Percentiles rank a stretch among this genome's conserved stretches.
Evolutionary conservation across 92 coral and sea anemone species (phyloP).

Genomic region (Zoanthus sansibaricus): DNA sequence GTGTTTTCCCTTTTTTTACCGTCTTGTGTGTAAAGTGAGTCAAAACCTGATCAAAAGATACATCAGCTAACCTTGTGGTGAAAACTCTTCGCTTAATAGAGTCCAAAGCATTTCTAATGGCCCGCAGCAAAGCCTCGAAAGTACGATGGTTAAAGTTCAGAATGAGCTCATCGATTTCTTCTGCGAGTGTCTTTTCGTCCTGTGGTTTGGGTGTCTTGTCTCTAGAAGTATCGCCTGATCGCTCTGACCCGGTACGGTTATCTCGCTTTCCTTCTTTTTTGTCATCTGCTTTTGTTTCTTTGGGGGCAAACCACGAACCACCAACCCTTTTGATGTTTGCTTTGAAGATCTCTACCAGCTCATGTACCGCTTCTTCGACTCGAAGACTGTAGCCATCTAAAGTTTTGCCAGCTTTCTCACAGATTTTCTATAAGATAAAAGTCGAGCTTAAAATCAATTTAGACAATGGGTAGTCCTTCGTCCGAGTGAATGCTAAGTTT

Average conservation of each 20-base stretch:
- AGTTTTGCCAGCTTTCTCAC: conserved; percentile 66
- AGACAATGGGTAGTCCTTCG: background rate
- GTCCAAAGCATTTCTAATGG: conserved; percentile 85
- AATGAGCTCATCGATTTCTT: conserved; percentile 90
- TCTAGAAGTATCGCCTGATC: conserved; percentile 65
- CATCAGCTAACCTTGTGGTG: conserved; percentile 66
- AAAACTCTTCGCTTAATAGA: conserved; percentile 86
- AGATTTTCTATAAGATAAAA: conserved; percentile 68
- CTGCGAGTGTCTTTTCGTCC: conserved; percentile 85
- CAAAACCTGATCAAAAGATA: background rate
- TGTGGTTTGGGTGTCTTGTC: conserved; percentile 83
- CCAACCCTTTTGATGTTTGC: conserved; percentile 74
- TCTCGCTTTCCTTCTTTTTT: conserved; percentile 81
- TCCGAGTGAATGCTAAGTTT: too few relatives aligned
- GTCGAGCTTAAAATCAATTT: background rate
- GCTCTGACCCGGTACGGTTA: conserved; percentile 60
- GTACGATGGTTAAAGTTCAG: conserved; percentile 85
- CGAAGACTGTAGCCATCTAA: conserved; percentile 79
- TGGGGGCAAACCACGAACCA: conserved; percentile 72
- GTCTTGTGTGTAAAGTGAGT: too few relatives aligned
- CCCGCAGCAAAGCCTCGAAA: conserved; percentile 84
- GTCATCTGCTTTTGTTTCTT: conserved; percentile 70
- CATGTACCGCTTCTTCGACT: conserved; percentile 90
- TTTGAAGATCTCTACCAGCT: conserved; percentile 83
- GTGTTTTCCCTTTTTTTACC: too few relatives aligned